Evolutionary conservation across 2,113 vertebrate species (phyloP), one percentile per base, ranked within the genome.

Genomic region (Regulus satrapa): DNA sequence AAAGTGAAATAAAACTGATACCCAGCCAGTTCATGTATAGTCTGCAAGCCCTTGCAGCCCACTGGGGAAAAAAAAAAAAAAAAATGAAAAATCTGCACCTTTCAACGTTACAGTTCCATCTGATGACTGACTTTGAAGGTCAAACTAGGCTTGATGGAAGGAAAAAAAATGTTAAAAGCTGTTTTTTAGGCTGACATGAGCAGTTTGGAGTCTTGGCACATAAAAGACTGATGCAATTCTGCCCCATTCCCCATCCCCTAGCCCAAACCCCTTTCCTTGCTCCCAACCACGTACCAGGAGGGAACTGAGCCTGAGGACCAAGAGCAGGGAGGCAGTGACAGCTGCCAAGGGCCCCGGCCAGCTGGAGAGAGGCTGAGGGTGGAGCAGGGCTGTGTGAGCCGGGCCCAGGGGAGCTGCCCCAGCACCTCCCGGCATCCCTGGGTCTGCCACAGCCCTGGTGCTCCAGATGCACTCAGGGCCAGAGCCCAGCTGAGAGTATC

Each of bases 361-460:
- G 85, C 93, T 94, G 93, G 79, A 83, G 11, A 24, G 68, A 74
- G 29, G 63, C 49, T 55, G 92, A 10, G 74, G 72, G 81, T 28
- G 62, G 51, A 87, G 79, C 80, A 62, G 83, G 12, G 58, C 71
- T 80, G 72, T n/a, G 80, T 36, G 56, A 52, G 45, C 43, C 34
- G 21, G 45, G 36, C 67, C 49, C 67, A 18, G 72, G 80, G 80
- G 86, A 91, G 19, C 1, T 40, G 67, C 23, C 45, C 36, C 72
- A 38, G 20, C n/a, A 8, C 51, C 36, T 19, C 46, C 34, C 18
- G 5, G 52, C 78, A 88, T 74, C 23, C 1, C 75, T 14, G 78
- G 21, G 12, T n/a, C n/a, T n/a, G n/a, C n/a, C n/a, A n/a, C n/a
- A n/a, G n/a, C 58, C 20, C 29, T 21, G n/a, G 41, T 2, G 73